Conservation (phyloP, 35 echinoderm and acorn worm species). For the Ptychodera flava region DNA sequence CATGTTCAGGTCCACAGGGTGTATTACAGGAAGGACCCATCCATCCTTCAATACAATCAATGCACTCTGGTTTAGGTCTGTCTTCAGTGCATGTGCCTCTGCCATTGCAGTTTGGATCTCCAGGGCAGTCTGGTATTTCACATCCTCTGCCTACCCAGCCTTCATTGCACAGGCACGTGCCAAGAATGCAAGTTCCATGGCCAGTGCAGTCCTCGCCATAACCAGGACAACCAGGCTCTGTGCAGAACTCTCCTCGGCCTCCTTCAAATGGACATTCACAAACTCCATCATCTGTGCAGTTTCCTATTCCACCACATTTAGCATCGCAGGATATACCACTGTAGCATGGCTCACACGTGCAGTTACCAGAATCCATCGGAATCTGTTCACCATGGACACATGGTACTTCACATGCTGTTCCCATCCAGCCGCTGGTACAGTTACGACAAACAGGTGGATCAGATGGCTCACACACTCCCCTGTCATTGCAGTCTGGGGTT, state of each 20-base stretch:
- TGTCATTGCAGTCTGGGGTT: constrained; percentile 59
- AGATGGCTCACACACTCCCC: constrained; percentile 51
- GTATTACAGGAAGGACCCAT: constrained; percentile 82
- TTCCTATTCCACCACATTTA: constrained; percentile 44
- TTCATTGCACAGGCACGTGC: constrained; percentile 62
- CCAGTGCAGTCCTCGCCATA: constrained; percentile 67
- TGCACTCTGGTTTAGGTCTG: constrained; percentile 41
- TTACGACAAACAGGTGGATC: constrained; percentile 69
- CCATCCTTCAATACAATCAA: constrained; percentile 56
- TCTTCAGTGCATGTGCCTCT: constrained; percentile 52
- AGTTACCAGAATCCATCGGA: constrained; percentile 67
- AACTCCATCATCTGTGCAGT: constrained; percentile 46
- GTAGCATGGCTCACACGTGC: constrained; percentile 82
- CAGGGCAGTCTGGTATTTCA: constrained; percentile 67
- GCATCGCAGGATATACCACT: constrained; percentile 56
- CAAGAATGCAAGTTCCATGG: constrained; percentile 58
- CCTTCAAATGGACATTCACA: constrained; percentile 67
- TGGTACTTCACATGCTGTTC: constrained; percentile 60
- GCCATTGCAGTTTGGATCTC: constrained; percentile 73
- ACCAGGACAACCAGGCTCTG: constrained; percentile 62
- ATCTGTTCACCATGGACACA: constrained; percentile 56
- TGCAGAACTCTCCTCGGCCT: constrained; percentile 66
- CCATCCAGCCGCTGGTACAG: constrained; percentile 60
- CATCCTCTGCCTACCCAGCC: constrained; percentile 72
- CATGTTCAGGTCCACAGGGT: constrained; percentile 62